Evolutionary conservation across 2,797 vertebrate genomes (phyloP).

Genomic region (Sebastes diploproa): DNA sequence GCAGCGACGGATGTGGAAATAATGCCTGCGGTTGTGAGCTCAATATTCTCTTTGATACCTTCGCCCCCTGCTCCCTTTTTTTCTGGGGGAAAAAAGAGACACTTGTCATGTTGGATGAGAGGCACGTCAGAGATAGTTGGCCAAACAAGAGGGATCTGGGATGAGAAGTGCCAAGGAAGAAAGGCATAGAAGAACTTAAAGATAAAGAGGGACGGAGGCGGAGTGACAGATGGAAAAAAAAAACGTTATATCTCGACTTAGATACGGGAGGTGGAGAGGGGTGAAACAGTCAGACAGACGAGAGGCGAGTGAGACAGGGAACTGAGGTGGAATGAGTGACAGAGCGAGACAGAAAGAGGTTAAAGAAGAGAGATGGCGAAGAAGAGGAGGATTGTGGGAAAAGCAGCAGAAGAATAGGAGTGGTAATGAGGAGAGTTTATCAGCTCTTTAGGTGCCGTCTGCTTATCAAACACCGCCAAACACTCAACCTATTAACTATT

Average conservation of each 20-base stretch:
- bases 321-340: conserved; percentile 32
- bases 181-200: conserved; percentile 26
- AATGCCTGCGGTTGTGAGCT: conserved; percentile 68
- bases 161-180: conserved; percentile 33
- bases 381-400: conserved; percentile 73
- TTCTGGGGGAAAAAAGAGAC: conserved; percentile 44
- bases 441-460: conserved; percentile 75
- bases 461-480: conserved; percentile 76
- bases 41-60: conserved; percentile 79
- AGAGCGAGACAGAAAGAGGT: conserved; percentile 56
- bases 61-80: conserved; percentile 51
- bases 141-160: conserved; percentile 44
- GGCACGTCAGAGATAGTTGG: conserved; percentile 48
- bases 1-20: conserved; percentile 70
- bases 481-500: conserved; percentile 77
- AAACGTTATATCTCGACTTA: conserved; percentile 4
- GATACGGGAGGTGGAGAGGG: conserved; percentile 20
- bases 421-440: conserved; percentile 78
- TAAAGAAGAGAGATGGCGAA: conserved; percentile 20
- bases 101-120: conserved; percentile 64
- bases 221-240: conserved; percentile 23
- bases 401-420: conserved; percentile 62
- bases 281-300: conserved; percentile 12
- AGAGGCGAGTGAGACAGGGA: conserved; percentile 15
- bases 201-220: conserved; percentile 17